Percentiles rank a stretch among this genome's conserved stretches.
These are phyloP conservation scores for Metridium senile DNA, from an alignment of 92 coral and sea anemone genomes.

Conservation along the genomic window DNA sequence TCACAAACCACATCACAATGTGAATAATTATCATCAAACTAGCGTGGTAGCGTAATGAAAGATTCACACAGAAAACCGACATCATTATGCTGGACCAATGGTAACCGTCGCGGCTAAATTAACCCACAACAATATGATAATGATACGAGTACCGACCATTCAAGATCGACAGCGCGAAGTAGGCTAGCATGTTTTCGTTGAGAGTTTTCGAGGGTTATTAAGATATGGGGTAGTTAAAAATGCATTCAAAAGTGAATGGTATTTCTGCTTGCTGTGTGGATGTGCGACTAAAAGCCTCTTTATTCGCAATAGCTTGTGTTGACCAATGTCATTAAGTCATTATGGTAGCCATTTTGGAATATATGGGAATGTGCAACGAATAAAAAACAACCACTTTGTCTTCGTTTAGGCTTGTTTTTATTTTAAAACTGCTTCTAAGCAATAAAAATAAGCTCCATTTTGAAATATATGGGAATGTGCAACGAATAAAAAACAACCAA, in stretches of 20 bases:
- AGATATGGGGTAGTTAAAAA: background rate
- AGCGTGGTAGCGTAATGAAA: background rate
- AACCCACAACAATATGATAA: background rate
- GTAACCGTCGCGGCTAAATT: background rate
- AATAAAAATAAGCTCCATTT: too few species aligned
- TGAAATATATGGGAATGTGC: too few species aligned
- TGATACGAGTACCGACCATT: too few species aligned
- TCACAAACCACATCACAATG: slow-evolving; percentile 20
- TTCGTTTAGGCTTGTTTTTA: too few species aligned
- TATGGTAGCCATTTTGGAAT: background rate
- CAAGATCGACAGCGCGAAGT: background rate
- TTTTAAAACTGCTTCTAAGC: too few species aligned
- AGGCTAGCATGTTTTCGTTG: background rate
- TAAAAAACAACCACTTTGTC: too few species aligned
- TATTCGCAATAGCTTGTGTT: background rate
- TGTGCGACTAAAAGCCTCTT: background rate
- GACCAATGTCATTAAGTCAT: background rate
- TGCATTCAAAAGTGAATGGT: background rate
- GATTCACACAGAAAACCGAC: slow-evolving; percentile 9
- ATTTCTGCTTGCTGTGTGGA: background rate
- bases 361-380: too few species aligned
- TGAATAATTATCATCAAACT: background rate
- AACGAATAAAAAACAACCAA: too few species aligned
- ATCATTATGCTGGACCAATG: background rate
- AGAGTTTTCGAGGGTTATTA: background rate